Base-by-base conservation (phyloP, 2,888 invertebrate genomes). In the Heliothis peltigera region DNA sequence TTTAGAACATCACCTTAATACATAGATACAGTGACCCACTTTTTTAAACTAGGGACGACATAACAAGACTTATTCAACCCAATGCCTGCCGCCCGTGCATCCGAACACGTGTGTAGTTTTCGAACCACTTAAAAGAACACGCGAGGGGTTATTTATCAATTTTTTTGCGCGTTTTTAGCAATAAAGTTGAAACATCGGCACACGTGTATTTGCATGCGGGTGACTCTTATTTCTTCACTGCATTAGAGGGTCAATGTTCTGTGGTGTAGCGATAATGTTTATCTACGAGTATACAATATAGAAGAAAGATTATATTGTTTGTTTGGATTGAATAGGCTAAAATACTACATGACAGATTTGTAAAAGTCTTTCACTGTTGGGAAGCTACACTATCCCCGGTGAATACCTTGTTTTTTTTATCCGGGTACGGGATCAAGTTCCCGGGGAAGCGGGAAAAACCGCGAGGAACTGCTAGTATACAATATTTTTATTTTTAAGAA, bases 171-270 rank as follows among this genome's bases (percentile, higher is more conserved):
- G 49, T 49, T 28, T 49, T 25, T 42, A 7, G 17, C 42, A 42
- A 42, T 42, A 42, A 42, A 7, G 32, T 17, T 42, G 8, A 10
- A n/a, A 39, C n/a, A 5, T 42, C 7, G 8, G 1, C 1, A 4
- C 49, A 49, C 49, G 49, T 28, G 25, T n/a, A 17, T 5, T 0
- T 17, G 18, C 49, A 49, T 49, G 49, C 28, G 49, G 28, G 15
- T 15, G 2, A n/a, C 6, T 39, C 12, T 18, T n/a, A 42, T 42
- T n/a, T 42, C 42, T 15, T 42, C 7, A 17, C 1, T 42, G 17
- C 17, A 17, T n/a, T n/a, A 4, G 42, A n/a, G 42, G 42, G 47
- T 48, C 47, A 48, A 25, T 48, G 22, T 6, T 48, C 8, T 48
- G 39, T n/a, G 2, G 4, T 39, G 4, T 0, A n/a, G n/a, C 15